Conservation (phyloP, 2,888 invertebrate species). For the Drosophila melanosoma region DNA sequence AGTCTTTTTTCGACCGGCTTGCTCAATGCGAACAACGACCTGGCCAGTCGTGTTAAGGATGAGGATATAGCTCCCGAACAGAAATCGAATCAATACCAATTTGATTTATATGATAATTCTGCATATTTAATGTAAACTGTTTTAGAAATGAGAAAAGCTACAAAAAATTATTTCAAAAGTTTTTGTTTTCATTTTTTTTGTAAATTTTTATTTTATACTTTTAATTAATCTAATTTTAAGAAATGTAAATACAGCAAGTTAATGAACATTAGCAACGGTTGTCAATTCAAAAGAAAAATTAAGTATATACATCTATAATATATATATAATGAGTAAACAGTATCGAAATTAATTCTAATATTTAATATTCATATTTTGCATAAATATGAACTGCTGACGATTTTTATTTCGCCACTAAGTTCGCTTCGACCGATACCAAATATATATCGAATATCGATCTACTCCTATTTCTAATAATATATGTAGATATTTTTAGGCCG, state of each 20-base stretch:
- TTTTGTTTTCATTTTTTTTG: not conserved
- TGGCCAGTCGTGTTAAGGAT: not conserved
- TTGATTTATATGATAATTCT: slow-evolving; percentile 30
- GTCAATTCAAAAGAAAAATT: slow-evolving; percentile 39
- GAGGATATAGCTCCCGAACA: not conserved
- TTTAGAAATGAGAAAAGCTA: not conserved
- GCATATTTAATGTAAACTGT: slow-evolving; percentile 30
- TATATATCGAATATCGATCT: not conserved
- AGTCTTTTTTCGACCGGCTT: slow-evolving; percentile 5
- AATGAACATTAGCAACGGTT: slow-evolving; percentile 36
- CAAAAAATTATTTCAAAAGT: not conserved
- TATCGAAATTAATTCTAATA: not conserved
- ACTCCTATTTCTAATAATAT: not conserved
- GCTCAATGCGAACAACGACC: slow-evolving; percentile 9
- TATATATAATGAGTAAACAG: not conserved
- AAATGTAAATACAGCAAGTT: slow-evolving; percentile 35
- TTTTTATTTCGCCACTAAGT: not conserved
- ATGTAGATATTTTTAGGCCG: not conserved
- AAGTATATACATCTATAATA: not conserved
- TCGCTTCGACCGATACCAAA: not conserved
- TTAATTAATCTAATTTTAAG: not conserved
- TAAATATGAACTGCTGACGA: not conserved
- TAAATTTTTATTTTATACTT: not conserved
- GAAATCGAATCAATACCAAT: slow-evolving; percentile 15
- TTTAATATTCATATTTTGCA: not conserved